A percentile compares a stretch with the other conserved stretches of the same genome.
Conservation (phyloP, 2,113 vertebrate genomes). For the Arvicanthis niloticus region DNA sequence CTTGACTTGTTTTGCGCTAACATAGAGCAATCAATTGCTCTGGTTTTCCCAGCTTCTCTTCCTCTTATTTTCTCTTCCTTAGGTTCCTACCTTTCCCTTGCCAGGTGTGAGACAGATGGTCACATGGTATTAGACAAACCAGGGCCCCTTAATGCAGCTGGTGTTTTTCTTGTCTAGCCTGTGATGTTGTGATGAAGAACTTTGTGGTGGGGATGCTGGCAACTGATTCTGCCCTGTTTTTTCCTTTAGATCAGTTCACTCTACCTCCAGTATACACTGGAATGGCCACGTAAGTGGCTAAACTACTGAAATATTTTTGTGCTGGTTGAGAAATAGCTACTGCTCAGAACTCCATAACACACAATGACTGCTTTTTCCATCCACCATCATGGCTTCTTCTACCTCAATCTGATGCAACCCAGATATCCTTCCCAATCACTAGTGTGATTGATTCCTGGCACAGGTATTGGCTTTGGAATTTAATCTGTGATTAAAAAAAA, state of each 20-base stretch:
- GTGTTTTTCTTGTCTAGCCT: background rate
- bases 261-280: rapidly evolving
- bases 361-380: background rate
- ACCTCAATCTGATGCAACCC: background rate
- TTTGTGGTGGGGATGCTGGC: background rate
- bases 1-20: slow-evolving; percentile 58
- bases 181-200: background rate
- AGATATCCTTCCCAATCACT: background rate
- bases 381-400: background rate
- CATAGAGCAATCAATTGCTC: slow-evolving; percentile 53
- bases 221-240: background rate
- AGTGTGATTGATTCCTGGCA: background rate
- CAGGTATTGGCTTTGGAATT: background rate
- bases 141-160: background rate
- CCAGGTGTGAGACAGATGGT: slow-evolving; percentile 46
- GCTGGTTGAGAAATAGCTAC: background rate
- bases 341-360: background rate
- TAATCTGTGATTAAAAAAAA: slow-evolving; percentile 34
- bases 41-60: slow-evolving; percentile 54
- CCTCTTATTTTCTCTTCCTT: slow-evolving; percentile 10
- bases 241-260: background rate
- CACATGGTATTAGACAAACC: slow-evolving; percentile 15
- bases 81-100: background rate
- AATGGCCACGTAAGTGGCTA: background rate
- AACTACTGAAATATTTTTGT: slow-evolving; percentile 36